These are phyloP conservation scores for Zaprionus ornatus DNA, from an alignment of 1,140 invertebrate genomes.

Conservation along the genomic window DNA sequence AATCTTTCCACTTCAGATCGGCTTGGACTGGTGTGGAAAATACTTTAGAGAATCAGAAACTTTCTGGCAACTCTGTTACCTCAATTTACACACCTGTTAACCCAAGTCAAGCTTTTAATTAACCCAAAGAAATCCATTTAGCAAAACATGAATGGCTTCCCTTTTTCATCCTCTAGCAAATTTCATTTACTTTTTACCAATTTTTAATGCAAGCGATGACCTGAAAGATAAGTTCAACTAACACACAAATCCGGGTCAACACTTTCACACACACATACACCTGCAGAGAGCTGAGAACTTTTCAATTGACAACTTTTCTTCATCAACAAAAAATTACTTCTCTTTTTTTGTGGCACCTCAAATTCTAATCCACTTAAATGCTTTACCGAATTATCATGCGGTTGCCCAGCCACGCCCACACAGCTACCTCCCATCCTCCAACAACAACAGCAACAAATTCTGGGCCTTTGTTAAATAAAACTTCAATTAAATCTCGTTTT, in stretches of 20 bases:
- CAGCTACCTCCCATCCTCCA: conserved; percentile 11
- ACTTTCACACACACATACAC: conserved; percentile 19
- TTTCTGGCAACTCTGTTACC: neutral
- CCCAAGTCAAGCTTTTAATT: conserved; percentile 3
- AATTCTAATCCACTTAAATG: conserved; percentile 82
- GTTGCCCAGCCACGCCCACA: conserved; percentile 44
- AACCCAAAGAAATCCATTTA: neutral
- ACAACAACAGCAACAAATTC: conserved; percentile 22
- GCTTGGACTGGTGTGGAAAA: neutral
- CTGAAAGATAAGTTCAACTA: conserved; percentile 53
- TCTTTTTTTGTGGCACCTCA: conserved; percentile 59
- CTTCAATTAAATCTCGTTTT: conserved; percentile 78
- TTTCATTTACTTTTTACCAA: conserved; percentile 23
- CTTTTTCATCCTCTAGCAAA: conserved; percentile 14
- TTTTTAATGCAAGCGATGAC: conserved; percentile 62
- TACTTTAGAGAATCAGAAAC: neutral
- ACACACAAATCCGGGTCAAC: conserved; percentile 23
- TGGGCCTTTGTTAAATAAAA: conserved; percentile 70
- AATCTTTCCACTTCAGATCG: neutral
- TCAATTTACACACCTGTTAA: neutral
- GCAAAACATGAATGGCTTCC: conserved; percentile 25
- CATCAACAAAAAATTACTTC: conserved; percentile 34
- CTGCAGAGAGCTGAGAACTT: conserved; percentile 48
- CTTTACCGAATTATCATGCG: conserved; percentile 75
- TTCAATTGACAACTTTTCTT: conserved; percentile 76